phyloP scores from a whole-genome alignment of 2,888 invertebrate species.

The Leucophenga maculata region DNA sequence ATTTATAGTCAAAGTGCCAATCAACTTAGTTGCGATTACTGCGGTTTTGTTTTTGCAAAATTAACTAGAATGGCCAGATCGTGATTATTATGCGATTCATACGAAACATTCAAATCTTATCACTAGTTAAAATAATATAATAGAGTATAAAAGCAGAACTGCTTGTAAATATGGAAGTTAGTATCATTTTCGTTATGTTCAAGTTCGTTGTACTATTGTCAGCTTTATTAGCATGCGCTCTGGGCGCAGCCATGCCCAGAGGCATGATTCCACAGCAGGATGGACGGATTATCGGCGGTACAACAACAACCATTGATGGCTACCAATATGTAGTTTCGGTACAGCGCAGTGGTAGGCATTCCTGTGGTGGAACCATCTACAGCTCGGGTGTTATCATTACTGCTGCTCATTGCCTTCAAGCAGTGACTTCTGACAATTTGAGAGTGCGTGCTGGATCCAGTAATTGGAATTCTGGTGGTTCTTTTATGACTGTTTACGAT shows the following conservation, averaged over 20 bases:
- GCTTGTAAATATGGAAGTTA: too few species aligned
- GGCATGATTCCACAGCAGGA: conserved; percentile 59
- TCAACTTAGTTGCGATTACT: too few species aligned
- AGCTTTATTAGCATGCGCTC: conserved; percentile 49
- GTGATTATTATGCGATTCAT: too few species aligned
- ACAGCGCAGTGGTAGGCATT: conserved; percentile 71
- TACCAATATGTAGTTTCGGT: conserved; percentile 64
- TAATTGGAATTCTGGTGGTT: conserved; percentile 63
- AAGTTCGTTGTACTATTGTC: conserved; percentile 34
- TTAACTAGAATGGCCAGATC: too few species aligned
- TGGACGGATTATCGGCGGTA: conserved; percentile 67
- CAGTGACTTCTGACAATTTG: conserved; percentile 45
- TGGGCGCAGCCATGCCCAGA: conserved; percentile 53
- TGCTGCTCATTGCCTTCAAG: conserved; percentile 76
- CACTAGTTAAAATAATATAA: too few species aligned
- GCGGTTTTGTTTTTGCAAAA: too few species aligned
- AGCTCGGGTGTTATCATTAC: conserved; percentile 73
- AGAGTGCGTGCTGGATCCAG: conserved; percentile 75
- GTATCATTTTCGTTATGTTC: too few species aligned
- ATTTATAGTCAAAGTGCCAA: too few species aligned
- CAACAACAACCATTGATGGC: conserved; percentile 49
- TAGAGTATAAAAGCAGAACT: too few species aligned
- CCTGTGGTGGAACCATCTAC: conserved; percentile 75
- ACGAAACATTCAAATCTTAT: too few species aligned
- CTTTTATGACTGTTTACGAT: conserved; percentile 35